Evolutionary conservation across 2,113 vertebrate genomes (phyloP).

Genomic region (Xenopus laevis): DNA sequence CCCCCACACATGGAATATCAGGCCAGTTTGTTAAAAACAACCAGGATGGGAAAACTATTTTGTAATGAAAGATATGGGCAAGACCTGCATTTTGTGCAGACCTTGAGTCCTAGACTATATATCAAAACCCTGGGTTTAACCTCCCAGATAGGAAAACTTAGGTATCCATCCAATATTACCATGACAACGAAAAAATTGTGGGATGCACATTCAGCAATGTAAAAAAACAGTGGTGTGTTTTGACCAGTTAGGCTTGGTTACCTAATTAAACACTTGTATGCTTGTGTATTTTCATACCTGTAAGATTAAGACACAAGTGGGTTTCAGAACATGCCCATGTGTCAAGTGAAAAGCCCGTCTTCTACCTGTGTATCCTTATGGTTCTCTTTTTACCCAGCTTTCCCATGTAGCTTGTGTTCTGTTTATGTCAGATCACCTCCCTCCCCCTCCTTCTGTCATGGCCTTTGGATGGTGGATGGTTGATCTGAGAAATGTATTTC

Average conservation of each 20-base stretch:
- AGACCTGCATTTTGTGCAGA: too few relatives aligned
- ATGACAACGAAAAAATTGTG: too few relatives aligned
- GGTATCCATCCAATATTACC: too few relatives aligned
- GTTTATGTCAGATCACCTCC: slow-evolving; percentile 51
- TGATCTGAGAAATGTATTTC: slow-evolving; percentile 97
- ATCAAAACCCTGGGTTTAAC: too few relatives aligned
- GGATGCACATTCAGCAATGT: too few relatives aligned
- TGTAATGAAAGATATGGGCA: too few relatives aligned
- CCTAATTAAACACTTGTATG: background rate
- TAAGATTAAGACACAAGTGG: too few relatives aligned
- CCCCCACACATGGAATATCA: too few relatives aligned
- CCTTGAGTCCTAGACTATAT: too few relatives aligned
- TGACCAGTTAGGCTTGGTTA: background rate
- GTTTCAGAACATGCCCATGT: background rate
- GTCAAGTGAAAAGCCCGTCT: slow-evolving; percentile 5
- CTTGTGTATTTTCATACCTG: background rate
- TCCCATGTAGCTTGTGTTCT: slow-evolving; percentile 30
- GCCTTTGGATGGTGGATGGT: slow-evolving; percentile 76
- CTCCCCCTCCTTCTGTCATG: slow-evolving; percentile 79
- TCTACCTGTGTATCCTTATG: slow-evolving; percentile 9
- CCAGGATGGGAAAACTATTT: too few relatives aligned
- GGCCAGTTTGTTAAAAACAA: too few relatives aligned
- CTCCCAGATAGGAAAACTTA: too few relatives aligned
- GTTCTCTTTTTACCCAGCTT: slow-evolving; percentile 15
- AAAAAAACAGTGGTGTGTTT: background rate